Evolutionary conservation across 1,140 invertebrate species (phyloP), one percentile per base, ranked within the genome.

Genomic region (Ephestia elutella): DNA sequence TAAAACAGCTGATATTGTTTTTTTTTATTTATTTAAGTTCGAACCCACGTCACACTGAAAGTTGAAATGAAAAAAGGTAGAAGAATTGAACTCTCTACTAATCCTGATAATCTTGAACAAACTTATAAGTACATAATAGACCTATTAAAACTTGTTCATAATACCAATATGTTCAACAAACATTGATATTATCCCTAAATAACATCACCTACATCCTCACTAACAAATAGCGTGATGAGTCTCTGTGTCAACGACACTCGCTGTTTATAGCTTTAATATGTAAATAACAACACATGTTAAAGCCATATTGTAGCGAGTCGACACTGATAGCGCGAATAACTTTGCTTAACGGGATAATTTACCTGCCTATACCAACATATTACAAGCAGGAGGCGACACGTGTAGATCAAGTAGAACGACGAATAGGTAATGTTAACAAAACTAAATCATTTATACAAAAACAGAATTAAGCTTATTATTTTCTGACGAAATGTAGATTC

Each of bases 221-320:
- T 10, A 44, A 17, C 5, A 44, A 10, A 44, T 44, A 44, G 38
- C 7, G 38, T 35, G 64, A 65, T 53, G 65, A 66, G 65, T 68
- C 59, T 60, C 65, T 61, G 64, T 68, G 72, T 68, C 68, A 70
- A 68, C 73, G 77, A 72, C 77, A 75, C 68, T 59, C 73, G 59
- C 66, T 71, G 65, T 78, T 79, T 78, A 80, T 77, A 64, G 72
- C 62, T 72, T 77, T 80, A 80, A 80, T 80, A 83, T 83, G 77
- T 70, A 80, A 80, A 81, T 83, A 75, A 66, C 69, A 60, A 57
- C 59, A 66, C 59, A 60, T 65, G 56, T 70, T 32, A 61, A 49
- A 53, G 35, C 60, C 25, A 55, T 48, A 53, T 53, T 53, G 50
- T 25, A 53, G 18, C 18, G 17, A 18, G 49, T 50, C 18, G 18